Conservation (phyloP, 1,140 invertebrate genomes). For the Leptestheria dahalacensis region DNA sequence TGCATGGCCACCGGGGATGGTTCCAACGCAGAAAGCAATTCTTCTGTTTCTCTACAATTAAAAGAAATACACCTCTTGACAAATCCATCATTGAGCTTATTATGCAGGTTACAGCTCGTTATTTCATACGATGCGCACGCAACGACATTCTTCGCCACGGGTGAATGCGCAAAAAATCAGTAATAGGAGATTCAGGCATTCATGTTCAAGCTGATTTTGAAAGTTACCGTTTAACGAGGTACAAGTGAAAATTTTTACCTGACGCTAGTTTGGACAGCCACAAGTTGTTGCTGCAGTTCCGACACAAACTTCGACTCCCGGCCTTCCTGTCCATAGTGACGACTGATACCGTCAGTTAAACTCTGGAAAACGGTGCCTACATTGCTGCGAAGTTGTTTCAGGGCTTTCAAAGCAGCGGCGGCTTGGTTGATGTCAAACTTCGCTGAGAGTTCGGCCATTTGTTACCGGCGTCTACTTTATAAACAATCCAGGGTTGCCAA, state of each 20-base stretch:
- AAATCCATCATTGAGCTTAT: slow-evolving; percentile 12
- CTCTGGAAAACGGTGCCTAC: slow-evolving; percentile 67
- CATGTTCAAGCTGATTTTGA: no score
- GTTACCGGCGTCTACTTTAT: not conserved
- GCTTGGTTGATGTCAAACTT: slow-evolving; percentile 12
- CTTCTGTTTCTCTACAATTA: slow-evolving; percentile 53
- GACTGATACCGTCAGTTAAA: slow-evolving; percentile 52
- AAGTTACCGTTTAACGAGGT: no score
- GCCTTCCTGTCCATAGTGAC: slow-evolving; percentile 44
- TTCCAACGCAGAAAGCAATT: slow-evolving; percentile 48
- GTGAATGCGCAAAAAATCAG: no score
- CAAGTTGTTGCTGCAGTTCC: slow-evolving; percentile 59
- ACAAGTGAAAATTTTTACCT: no score
- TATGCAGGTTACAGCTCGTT: slow-evolving; percentile 12
- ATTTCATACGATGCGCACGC: no score
- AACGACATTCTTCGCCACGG: no score
- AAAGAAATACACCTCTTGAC: slow-evolving; percentile 3
- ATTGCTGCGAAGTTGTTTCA: slow-evolving; percentile 58
- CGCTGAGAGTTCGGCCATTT: not conserved
- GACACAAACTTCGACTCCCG: slow-evolving; percentile 59
- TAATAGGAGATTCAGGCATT: no score
- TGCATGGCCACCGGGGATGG: slow-evolving; percentile 57
- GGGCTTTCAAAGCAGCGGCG: slow-evolving; percentile 45
- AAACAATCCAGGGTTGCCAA: not conserved
- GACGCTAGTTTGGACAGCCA: slow-evolving; percentile 54